A percentile compares a stretch with the other conserved stretches of the same genome.
These are phyloP conservation scores for Aegypius monachus DNA, from an alignment of 2,113 vertebrate genomes.

Conservation along the genomic window DNA sequence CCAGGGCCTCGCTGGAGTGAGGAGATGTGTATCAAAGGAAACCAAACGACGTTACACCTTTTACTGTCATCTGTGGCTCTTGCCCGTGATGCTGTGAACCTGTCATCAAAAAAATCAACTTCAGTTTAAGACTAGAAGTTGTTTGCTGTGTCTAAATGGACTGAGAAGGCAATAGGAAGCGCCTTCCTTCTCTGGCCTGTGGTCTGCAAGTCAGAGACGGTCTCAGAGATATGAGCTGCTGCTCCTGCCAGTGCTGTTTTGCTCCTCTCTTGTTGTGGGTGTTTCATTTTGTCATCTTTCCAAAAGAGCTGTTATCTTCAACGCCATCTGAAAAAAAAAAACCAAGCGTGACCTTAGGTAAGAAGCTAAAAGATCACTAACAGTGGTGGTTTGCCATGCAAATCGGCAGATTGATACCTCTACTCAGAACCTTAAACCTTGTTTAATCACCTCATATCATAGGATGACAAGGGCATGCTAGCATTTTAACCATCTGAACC, in stretches of 20 bases:
- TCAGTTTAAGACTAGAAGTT: background rate
- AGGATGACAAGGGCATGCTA: background rate
- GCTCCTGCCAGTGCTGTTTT: background rate
- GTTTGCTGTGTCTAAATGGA: background rate
- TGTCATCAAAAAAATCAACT: background rate
- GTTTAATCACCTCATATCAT: background rate
- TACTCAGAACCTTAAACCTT: background rate
- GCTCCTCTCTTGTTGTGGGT: background rate
- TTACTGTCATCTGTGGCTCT: background rate
- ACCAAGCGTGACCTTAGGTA: fast-evolving
- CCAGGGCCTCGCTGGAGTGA: fast-evolving
- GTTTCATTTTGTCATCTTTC: background rate
- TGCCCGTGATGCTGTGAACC: background rate
- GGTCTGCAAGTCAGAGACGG: background rate
- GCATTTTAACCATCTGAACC: background rate
- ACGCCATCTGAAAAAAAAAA: background rate
- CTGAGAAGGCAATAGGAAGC: background rate
- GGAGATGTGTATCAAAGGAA: background rate
- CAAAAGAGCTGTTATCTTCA: background rate
- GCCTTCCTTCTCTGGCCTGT: background rate
- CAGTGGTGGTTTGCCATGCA: background rate
- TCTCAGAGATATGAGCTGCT: background rate
- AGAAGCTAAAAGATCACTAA: background rate
- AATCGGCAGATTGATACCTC: background rate
- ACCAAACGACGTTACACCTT: background rate